Evolutionary conservation across 1,140 invertebrate species (phyloP).

Genomic region (Pogonomyrmex californicus): DNA sequence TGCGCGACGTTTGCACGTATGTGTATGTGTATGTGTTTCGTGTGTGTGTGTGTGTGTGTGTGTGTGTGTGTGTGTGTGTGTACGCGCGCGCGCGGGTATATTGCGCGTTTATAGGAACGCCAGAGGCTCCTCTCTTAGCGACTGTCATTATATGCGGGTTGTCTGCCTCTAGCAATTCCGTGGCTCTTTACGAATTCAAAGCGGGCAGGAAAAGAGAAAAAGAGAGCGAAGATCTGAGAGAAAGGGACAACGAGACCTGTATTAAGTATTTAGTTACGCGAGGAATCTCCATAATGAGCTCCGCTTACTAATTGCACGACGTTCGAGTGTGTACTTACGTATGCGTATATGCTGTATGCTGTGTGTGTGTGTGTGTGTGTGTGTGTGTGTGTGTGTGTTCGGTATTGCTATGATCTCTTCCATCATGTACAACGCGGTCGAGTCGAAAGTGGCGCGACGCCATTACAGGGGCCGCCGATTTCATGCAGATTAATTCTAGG

Average conservation of each 20-base stretch:
- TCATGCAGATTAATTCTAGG: conserved; percentile 62
- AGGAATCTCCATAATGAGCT: conserved; percentile 80
- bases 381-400: not conserved
- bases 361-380: not conserved
- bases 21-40: too few species aligned
- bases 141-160: conserved; percentile 77
- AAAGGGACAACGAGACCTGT: conserved; percentile 64
- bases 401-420: conserved; percentile 46
- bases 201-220: conserved; percentile 55
- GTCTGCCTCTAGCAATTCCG: conserved; percentile 61
- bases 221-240: conserved; percentile 6
- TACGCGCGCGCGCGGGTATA: conserved; percentile 37
- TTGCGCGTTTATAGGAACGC: conserved; percentile 48
- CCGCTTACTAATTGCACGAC: conserved; percentile 79
- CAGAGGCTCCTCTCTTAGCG: conserved; percentile 50
- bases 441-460: conserved; percentile 59
- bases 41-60: conserved; percentile 28
- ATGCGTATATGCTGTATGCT: not conserved
- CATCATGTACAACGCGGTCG: conserved; percentile 43
- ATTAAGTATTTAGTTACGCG: conserved; percentile 81
- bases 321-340: conserved; percentile 1
- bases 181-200: conserved; percentile 78
- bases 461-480: conserved; percentile 26
- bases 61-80: conserved; percentile 47
- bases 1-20: conserved; percentile 18